Conservation (phyloP, 2,113 vertebrate genomes). For the Lepisosteus oculatus region DNA sequence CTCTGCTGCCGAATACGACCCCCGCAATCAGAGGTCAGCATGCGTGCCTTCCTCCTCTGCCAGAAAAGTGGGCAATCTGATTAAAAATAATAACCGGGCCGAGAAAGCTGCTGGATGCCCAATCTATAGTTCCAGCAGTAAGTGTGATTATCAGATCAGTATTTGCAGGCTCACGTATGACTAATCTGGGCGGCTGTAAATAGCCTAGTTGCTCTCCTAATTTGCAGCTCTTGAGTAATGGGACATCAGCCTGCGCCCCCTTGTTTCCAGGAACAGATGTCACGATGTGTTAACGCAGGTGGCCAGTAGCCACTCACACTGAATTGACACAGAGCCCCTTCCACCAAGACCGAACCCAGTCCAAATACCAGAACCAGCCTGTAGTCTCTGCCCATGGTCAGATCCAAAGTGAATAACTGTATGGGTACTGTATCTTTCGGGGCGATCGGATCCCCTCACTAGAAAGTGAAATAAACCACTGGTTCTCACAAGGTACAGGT, state of each 20-base stretch:
- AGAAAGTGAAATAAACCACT: no score
- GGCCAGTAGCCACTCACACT: constrained; percentile 15
- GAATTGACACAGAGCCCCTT: no score
- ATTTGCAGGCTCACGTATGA: constrained; percentile 37
- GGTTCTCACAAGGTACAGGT: no score
- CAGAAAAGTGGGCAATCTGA: no score
- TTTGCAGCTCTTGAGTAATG: constrained; percentile 29
- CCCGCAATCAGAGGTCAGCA: constrained; percentile 41
- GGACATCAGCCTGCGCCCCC: constrained; percentile 36
- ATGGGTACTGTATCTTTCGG: no score
- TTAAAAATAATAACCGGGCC: constrained; percentile 27
- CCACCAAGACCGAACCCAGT: no score
- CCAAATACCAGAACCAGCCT: no score
- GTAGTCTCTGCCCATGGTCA: no score
- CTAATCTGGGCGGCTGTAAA: constrained; percentile 5
- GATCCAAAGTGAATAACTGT: no score
- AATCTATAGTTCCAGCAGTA: background rate
- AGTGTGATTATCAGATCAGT: constrained; percentile 34
- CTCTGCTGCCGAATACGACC: constrained; percentile 53
- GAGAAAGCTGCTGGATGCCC: constrained; percentile 1
- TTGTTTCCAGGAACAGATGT: constrained; percentile 22
- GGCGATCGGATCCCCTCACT: no score
- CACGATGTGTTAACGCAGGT: constrained; percentile 5
- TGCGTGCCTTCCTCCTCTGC: no score
- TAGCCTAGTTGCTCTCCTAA: constrained; percentile 31